phyloP scores from a whole-genome alignment of 2,797 vertebrate species.

The Knipowitschia caucasica region DNA sequence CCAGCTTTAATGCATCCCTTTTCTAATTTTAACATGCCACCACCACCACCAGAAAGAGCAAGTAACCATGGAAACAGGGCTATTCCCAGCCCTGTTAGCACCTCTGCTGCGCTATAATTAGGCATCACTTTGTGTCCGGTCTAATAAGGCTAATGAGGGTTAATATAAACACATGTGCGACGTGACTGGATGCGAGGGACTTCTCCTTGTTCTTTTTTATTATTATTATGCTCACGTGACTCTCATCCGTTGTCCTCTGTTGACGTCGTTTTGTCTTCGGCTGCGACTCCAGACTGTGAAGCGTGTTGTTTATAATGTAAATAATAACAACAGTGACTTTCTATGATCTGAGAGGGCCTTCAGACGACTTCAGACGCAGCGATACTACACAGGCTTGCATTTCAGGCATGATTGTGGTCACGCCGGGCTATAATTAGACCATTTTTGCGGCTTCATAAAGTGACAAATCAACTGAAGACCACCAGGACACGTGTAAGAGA shows the following conservation, averaged over 20 bases:
- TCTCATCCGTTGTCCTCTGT: conserved; percentile 55
- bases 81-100: conserved; percentile 49
- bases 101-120: conserved; percentile 67
- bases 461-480: conserved; percentile 33
- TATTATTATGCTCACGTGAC: neutral
- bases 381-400: conserved; percentile 13
- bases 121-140: conserved; percentile 50
- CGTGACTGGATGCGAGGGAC: neutral
- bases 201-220: neutral
- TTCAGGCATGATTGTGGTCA: conserved; percentile 10
- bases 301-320: conserved; percentile 12
- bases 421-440: conserved; percentile 22
- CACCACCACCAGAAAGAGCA: conserved; percentile 39
- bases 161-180: conserved; percentile 48
- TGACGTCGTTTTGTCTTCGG: conserved; percentile 31
- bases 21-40: conserved; percentile 37
- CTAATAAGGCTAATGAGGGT: conserved; percentile 65
- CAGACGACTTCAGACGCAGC: conserved; percentile 6
- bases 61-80: conserved; percentile 75
- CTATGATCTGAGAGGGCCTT: conserved; percentile 12
- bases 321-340: conserved; percentile 18
- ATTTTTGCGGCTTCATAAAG: conserved; percentile 23
- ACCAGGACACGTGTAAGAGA: conserved; percentile 23
- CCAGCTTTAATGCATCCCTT: conserved; percentile 30
- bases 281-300: conserved; percentile 28